These are phyloP conservation scores for Hylomyscus alleni DNA, from an alignment of 2,797 vertebrate genomes.

Conservation along the genomic window DNA sequence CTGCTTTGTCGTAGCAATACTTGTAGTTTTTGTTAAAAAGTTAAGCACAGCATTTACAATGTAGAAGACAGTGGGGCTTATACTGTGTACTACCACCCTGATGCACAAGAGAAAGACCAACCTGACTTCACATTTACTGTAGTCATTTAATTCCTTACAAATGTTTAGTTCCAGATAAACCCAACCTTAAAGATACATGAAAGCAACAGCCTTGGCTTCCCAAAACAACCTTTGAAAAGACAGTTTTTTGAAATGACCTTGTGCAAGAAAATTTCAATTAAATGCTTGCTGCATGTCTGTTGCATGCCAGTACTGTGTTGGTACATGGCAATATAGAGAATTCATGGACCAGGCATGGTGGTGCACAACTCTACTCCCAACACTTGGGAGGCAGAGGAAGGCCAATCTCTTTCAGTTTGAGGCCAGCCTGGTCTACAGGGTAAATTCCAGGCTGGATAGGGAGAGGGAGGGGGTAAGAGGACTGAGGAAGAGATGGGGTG, in stretches of 20 bases:
- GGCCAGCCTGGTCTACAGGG: not conserved
- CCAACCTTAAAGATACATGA: constrained; percentile 40
- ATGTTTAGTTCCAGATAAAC: not conserved
- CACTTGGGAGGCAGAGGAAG: not conserved
- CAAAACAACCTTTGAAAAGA: constrained; percentile 50
- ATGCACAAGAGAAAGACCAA: not conserved
- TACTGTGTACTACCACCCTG: not conserved
- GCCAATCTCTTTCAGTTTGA: not conserved
- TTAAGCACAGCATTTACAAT: not conserved
- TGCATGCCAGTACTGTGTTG: not conserved
- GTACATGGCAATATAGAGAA: constrained; percentile 3
- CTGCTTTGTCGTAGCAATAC: constrained; percentile 24
- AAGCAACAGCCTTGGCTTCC: constrained; percentile 55
- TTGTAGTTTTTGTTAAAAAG: not conserved
- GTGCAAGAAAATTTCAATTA: constrained; percentile 10
- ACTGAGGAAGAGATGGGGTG: not conserved
- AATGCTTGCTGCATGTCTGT: not conserved
- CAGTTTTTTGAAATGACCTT: constrained; percentile 36
- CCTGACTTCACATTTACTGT: constrained; percentile 31
- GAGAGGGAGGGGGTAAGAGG: fast-evolving
- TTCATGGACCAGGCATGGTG: not conserved
- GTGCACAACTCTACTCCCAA: not conserved
- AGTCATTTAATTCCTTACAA: not conserved
- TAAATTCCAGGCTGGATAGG: not conserved
- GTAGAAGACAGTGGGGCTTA: not conserved